Base-by-base conservation (phyloP, 2,888 invertebrate genomes). In the Thecophora atra region DNA sequence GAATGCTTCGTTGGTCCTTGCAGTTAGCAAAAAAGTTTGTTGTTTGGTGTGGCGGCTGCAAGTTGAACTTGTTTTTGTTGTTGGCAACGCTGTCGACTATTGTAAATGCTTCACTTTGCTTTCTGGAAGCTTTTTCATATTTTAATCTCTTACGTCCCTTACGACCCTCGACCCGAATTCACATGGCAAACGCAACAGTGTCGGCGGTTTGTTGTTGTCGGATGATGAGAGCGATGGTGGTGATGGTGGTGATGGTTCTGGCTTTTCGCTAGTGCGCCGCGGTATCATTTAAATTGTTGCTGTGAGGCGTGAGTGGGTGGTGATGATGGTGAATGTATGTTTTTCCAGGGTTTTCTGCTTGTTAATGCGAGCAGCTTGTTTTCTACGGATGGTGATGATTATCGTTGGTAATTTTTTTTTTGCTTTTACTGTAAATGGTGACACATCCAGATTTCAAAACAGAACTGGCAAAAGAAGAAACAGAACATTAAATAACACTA, bases 361-460 rank as follows among this genome's bases (percentile, higher is more conserved):
- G 44, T 63, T 63, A 63, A 63, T 44, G 63, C 37, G 37, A 42
- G 28, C 63, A 63, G 63, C 51, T 65, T 21, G 64, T 65, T 65
- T 54, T 65, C 24, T 65, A 11, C 64, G 51, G 64, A 47, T 42
- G 64, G 47, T 24, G 64, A 65, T 65, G 64, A 65, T 65, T 47
- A 65, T 65, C 64, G 64, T 44, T 64, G n/a, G n/a, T n/a, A n/a
- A 47, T 47, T 65, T 65, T 65, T 65, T 24, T 19, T 11, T 8
- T 63, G 21, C 21, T 42, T 54, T 30, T 54, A 21, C 24, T n/a
- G 19, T 30, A 7, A n/a, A 37, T 63, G 37, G 63, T 63, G 63
- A 63, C 63, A 37, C 63, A 63, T 42, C 3, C 8, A 63, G 11
- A 54, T 15, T 15, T 19, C 11, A 19, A 19, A 52, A 52, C 2